Evolutionary conservation across 1,140 invertebrate genomes (phyloP).

Genomic region (Danaus plexippus): DNA sequence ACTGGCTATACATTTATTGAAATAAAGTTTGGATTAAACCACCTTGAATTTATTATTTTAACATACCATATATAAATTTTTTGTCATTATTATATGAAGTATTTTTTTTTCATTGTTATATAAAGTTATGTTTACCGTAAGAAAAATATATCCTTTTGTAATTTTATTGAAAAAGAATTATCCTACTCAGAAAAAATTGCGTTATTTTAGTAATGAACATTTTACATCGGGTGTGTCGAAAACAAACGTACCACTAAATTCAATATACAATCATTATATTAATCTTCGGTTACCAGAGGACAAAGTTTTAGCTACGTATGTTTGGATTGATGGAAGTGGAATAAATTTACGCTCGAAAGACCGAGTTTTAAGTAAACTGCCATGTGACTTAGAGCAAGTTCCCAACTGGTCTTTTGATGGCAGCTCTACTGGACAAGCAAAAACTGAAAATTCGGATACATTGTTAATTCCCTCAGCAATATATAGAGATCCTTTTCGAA

Average conservation of each 20-base stretch:
- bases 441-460: slow-evolving; percentile 88
- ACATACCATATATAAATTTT: too few relatives aligned
- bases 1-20: too few relatives aligned
- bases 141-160: too few relatives aligned
- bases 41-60: slow-evolving; percentile 1
- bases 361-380: slow-evolving; percentile 79
- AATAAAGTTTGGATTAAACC: not conserved
- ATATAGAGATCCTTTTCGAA: slow-evolving; percentile 93
- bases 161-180: too few relatives aligned
- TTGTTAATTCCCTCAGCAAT: slow-evolving; percentile 89
- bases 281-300: slow-evolving; percentile 78
- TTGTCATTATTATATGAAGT: not conserved
- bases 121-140: too few relatives aligned
- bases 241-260: slow-evolving; percentile 30
- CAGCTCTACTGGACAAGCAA: slow-evolving; percentile 86
- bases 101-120: not conserved
- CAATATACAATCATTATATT: slow-evolving; percentile 77
- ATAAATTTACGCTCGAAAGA: slow-evolving; percentile 87
- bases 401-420: slow-evolving; percentile 98
- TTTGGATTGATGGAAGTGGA: slow-evolving; percentile 94
- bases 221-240: slow-evolving; percentile 30
- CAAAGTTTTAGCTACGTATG: slow-evolving; percentile 82
- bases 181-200: too few relatives aligned
- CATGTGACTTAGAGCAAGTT: slow-evolving; percentile 79
- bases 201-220: slow-evolving; percentile 19